Conservation (phyloP, 2,113 vertebrate genomes). For the Notechis scutatus region DNA sequence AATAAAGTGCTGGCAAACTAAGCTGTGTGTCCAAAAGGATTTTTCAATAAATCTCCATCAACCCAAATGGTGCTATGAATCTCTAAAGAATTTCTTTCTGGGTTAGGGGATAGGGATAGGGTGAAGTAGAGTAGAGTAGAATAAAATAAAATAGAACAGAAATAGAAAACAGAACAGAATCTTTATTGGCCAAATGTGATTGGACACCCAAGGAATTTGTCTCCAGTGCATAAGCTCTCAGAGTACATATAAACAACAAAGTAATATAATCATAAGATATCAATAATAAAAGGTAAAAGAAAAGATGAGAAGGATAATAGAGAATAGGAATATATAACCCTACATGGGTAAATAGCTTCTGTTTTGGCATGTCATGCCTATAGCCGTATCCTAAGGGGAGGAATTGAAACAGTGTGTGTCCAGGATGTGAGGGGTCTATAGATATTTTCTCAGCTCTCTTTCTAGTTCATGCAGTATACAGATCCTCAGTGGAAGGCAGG, state of each 20-base stretch:
- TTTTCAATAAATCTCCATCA: neutral
- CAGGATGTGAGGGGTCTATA: too few relatives aligned
- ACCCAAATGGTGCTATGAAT: neutral
- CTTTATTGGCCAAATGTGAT: neutral
- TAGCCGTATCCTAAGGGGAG: neutral
- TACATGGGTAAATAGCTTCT: neutral
- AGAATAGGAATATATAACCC: neutral
- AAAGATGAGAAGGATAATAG: neutral
- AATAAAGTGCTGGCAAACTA: neutral
- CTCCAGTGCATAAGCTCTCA: neutral
- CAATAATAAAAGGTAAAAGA: neutral
- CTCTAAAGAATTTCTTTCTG: neutral
- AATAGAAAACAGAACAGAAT: neutral
- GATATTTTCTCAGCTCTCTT: neutral
- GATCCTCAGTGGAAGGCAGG: neutral
- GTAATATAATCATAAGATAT: neutral
- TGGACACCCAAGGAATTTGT: neutral
- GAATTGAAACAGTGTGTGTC: neutral
- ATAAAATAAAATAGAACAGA: too few relatives aligned
- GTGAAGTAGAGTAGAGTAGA: too few relatives aligned
- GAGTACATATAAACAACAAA: neutral
- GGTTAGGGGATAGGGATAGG: neutral
- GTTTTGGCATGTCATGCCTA: neutral
- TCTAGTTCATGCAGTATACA: neutral
- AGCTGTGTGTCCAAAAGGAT: neutral